Evolutionary conservation across 2,797 vertebrate species (phyloP).

Genomic region (Erithacus rubecula): DNA sequence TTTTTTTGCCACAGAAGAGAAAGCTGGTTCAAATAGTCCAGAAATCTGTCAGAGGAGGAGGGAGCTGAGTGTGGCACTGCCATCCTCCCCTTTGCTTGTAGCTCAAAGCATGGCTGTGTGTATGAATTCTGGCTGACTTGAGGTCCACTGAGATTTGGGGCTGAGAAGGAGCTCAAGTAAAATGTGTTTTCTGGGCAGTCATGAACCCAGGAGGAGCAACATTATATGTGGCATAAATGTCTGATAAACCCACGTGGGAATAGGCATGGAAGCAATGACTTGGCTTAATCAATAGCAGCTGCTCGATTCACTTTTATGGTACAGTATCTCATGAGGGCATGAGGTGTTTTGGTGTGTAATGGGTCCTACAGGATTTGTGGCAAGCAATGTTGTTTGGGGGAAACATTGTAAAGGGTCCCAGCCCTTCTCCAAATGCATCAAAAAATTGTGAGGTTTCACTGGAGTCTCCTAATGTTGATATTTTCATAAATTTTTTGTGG

Average conservation of each 20-base stretch:
- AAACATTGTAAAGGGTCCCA: not conserved
- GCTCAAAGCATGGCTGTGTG: not conserved
- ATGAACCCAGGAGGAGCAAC: not conserved
- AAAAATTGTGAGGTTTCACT: not conserved
- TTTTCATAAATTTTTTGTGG: not conserved
- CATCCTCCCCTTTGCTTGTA: not conserved
- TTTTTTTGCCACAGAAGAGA: slow-evolving; percentile 38
- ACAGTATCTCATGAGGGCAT: slow-evolving; percentile 2
- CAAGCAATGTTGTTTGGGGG: not conserved
- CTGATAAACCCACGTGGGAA: slow-evolving; percentile 28
- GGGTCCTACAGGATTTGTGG: not conserved
- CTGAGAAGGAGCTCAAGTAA: slow-evolving; percentile 24
- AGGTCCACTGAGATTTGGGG: not conserved
- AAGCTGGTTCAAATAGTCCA: slow-evolving; percentile 3
- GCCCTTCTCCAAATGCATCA: not conserved
- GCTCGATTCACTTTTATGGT: slow-evolving; percentile 32
- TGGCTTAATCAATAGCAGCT: slow-evolving; percentile 58
- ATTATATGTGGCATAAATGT: slow-evolving; percentile 50
- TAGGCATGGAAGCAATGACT: slow-evolving; percentile 27
- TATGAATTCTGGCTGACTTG: slow-evolving; percentile 29
- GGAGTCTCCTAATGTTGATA: not conserved
- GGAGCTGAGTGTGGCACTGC: not conserved
- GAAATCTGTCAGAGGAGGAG: not conserved
- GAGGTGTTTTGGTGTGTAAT: not conserved
- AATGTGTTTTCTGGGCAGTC: slow-evolving; percentile 30